Percentiles rank a stretch among this genome's conserved stretches.
These are phyloP conservation scores for Ctenopoma kingsleyae DNA, from an alignment of 2,797 vertebrate species.

Conservation along the genomic window DNA sequence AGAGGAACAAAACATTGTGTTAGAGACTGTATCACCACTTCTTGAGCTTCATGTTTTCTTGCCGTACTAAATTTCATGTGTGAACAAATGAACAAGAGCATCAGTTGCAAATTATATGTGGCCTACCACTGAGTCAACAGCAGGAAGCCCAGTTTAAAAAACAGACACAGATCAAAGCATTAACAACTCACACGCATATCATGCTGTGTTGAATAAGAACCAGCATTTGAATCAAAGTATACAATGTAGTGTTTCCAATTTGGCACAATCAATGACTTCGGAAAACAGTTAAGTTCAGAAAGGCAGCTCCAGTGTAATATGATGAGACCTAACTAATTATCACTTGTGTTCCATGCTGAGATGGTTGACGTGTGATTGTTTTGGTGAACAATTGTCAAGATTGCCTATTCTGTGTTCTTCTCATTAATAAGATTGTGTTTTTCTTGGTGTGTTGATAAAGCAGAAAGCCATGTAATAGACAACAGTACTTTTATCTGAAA, in stretches of 20 bases:
- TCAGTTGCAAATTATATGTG: constrained; percentile 32
- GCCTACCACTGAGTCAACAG: constrained; percentile 43
- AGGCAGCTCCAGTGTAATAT: constrained; percentile 44
- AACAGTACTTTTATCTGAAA: constrained; percentile 34
- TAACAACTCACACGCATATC: constrained; percentile 38
- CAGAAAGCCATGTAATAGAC: constrained; percentile 54
- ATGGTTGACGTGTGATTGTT: constrained; percentile 52
- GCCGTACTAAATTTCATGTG: constrained; percentile 8
- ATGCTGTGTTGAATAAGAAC: constrained; percentile 56
- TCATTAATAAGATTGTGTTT: constrained; percentile 67
- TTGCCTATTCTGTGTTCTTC: constrained; percentile 61
- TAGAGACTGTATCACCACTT: not conserved
- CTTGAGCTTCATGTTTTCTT: constrained; percentile 10
- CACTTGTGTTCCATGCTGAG: constrained; percentile 57
- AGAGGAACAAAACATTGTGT: no score
- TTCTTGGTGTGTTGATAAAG: constrained; percentile 52
- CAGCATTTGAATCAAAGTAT: constrained; percentile 55
- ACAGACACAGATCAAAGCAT: constrained; percentile 57
- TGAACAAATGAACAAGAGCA: constrained; percentile 41
- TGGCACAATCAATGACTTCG: constrained; percentile 65
- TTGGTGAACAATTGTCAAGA: constrained; percentile 70
- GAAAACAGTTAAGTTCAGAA: constrained; percentile 61
- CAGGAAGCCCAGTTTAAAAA: constrained; percentile 39
- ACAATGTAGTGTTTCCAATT: constrained; percentile 46
- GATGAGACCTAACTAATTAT: constrained; percentile 77